These are phyloP conservation scores for Notiomystis cincta DNA, from an alignment of 2,113 vertebrate species.

Conservation along the genomic window DNA sequence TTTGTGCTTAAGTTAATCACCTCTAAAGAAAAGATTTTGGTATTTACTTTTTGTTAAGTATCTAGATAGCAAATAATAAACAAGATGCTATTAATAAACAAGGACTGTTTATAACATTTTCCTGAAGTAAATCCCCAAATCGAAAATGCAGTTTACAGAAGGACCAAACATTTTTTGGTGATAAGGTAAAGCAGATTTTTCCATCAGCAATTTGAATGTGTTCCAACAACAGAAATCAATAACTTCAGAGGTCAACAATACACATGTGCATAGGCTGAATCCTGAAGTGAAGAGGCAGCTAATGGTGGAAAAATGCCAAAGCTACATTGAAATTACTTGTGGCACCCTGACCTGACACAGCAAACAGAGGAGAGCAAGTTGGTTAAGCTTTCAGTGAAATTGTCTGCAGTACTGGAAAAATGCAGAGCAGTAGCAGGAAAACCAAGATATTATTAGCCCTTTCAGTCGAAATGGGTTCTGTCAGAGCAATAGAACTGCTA, in stretches of 20 bases:
- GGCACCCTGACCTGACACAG: conserved; percentile 30
- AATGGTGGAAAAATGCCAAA: conserved; percentile 27
- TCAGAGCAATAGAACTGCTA: neutral
- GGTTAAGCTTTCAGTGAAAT: conserved; percentile 32
- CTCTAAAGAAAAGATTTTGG: neutral
- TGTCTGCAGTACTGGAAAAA: neutral
- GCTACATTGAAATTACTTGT: neutral
- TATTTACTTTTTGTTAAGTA: neutral
- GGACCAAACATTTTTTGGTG: neutral
- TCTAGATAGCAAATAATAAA: neutral
- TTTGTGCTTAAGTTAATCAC: neutral
- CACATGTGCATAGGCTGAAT: neutral
- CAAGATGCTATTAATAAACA: neutral
- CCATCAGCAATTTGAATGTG: neutral
- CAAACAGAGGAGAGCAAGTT: conserved; percentile 23
- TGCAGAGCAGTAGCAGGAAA: neutral
- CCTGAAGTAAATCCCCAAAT: neutral
- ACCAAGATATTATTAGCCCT: conserved; percentile 2
- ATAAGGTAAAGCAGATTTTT: neutral
- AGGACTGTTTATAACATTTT: neutral
- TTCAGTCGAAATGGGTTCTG: neutral
- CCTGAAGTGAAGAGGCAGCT: neutral
- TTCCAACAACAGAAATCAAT: conserved; percentile 41
- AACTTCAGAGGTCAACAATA: conserved; percentile 27
- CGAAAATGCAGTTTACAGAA: neutral